These are phyloP conservation scores for Microchirus variegatus DNA, from an alignment of 2,797 vertebrate species.

Conservation along the genomic window DNA sequence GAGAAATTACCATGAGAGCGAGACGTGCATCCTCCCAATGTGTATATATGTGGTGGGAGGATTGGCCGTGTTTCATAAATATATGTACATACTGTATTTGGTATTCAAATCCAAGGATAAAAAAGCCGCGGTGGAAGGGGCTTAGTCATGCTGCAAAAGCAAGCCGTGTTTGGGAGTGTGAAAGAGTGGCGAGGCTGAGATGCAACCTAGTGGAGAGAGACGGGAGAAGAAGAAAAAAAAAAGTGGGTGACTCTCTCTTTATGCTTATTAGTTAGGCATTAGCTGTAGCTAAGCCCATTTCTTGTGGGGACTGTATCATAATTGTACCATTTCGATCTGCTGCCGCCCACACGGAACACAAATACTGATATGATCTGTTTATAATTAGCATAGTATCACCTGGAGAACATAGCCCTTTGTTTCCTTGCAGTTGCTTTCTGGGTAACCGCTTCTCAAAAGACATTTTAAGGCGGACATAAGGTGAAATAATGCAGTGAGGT, in stretches of 20 bases:
- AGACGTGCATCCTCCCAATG: conserved; percentile 47
- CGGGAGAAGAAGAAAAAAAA: conserved; percentile 27
- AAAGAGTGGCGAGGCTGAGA: conserved; percentile 38
- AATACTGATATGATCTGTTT: conserved; percentile 70
- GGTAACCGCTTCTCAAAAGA: conserved; percentile 40
- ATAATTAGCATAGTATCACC: conserved; percentile 69
- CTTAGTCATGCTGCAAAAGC: conserved; percentile 74
- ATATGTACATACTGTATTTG: conserved; percentile 73
- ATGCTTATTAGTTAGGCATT: conserved; percentile 71
- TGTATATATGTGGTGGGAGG: conserved; percentile 60
- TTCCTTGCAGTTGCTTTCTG: conserved; percentile 47
- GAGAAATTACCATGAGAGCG: conserved; percentile 38
- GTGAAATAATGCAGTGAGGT: conserved; percentile 16
- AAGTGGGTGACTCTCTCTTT: conserved; percentile 53
- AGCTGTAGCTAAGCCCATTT: conserved; percentile 64
- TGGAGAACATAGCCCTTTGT: conserved; percentile 59
- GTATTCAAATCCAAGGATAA: conserved; percentile 73
- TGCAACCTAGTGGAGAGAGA: conserved; percentile 37
- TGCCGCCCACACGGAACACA: conserved; percentile 70
- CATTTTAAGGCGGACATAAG: conserved; percentile 41
- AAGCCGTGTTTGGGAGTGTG: conserved; percentile 56
- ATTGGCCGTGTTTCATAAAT: conserved; percentile 69
- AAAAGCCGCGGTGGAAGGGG: conserved; percentile 62
- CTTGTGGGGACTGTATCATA: conserved; percentile 64
- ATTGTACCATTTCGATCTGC: conserved; percentile 62